Conservation (phyloP, 2,888 invertebrate species). For the Agriopis leucophaearia region DNA sequence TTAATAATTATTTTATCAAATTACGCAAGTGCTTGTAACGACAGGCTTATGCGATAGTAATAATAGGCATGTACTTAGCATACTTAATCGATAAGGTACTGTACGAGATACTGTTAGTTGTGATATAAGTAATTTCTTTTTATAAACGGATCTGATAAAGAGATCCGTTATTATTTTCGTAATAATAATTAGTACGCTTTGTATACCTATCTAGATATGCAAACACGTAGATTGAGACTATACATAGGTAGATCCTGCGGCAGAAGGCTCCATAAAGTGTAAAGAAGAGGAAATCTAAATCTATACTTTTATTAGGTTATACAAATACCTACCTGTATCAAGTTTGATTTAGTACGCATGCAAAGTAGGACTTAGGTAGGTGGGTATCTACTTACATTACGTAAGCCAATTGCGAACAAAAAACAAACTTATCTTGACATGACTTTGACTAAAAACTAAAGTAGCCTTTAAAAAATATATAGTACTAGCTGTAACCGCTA, state of each 20-base stretch:
- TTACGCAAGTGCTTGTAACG: constrained; percentile 3
- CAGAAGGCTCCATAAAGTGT: too few relatives aligned
- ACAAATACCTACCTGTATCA: too few relatives aligned
- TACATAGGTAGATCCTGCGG: too few relatives aligned
- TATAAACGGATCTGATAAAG: neutral
- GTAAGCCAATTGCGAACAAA: neutral
- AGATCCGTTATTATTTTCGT: neutral
- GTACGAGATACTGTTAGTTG: neutral
- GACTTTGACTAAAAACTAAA: too few relatives aligned
- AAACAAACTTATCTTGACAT: neutral
- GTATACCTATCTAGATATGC: neutral
- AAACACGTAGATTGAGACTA: too few relatives aligned
- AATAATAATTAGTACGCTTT: neutral
- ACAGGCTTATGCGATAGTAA: neutral
- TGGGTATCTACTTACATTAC: too few relatives aligned
- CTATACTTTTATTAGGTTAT: too few relatives aligned
- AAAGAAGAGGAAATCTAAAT: too few relatives aligned
- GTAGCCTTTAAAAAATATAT: too few relatives aligned
- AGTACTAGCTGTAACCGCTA: too few relatives aligned
- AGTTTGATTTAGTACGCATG: too few relatives aligned
- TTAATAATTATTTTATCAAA: neutral
- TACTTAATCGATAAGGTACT: neutral
- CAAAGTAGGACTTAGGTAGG: too few relatives aligned
- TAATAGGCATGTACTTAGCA: neutral
- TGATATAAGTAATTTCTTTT: neutral